These are phyloP conservation scores for Chamaea fasciata DNA, from an alignment of 2,113 vertebrate genomes.

Conservation along the genomic window DNA sequence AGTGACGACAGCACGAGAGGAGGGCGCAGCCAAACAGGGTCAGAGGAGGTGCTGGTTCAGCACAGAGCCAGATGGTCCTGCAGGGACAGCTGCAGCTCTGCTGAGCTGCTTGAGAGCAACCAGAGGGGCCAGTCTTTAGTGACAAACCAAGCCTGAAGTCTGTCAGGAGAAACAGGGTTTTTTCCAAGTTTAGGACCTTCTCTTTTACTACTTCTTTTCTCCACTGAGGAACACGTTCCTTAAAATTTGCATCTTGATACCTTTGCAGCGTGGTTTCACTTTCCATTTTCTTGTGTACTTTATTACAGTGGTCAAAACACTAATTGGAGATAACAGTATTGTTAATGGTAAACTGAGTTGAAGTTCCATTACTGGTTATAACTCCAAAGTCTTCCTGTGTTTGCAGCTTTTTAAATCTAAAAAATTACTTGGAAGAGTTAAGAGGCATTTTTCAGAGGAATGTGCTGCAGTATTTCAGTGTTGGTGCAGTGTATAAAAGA, in stretches of 20 bases:
- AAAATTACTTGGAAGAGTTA: not conserved
- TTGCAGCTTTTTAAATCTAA: not conserved
- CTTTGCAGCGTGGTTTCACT: not conserved
- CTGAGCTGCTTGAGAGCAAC: conserved; percentile 44
- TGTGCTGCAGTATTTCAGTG: not conserved
- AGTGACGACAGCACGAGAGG: not conserved
- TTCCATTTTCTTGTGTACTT: not conserved
- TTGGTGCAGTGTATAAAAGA: not conserved
- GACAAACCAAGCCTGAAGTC: conserved; percentile 3
- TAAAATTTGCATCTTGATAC: not conserved
- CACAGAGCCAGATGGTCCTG: conserved; percentile 63
- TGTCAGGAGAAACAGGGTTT: not conserved
- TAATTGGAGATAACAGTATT: not conserved
- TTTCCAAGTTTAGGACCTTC: not conserved
- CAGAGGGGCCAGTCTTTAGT: conserved; percentile 37
- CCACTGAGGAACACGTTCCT: not conserved
- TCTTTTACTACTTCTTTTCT: not conserved
- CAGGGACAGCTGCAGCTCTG: conserved; percentile 53
- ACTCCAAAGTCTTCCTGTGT: not conserved
- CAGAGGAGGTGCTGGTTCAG: not conserved
- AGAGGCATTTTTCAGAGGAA: not conserved
- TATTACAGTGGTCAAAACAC: not conserved
- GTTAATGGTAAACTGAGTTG: not conserved
- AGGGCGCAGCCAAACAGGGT: not conserved
- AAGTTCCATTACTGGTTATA: not conserved